Conservation (phyloP, 1,140 invertebrate genomes). For the Apocrypta bakeri region DNA sequence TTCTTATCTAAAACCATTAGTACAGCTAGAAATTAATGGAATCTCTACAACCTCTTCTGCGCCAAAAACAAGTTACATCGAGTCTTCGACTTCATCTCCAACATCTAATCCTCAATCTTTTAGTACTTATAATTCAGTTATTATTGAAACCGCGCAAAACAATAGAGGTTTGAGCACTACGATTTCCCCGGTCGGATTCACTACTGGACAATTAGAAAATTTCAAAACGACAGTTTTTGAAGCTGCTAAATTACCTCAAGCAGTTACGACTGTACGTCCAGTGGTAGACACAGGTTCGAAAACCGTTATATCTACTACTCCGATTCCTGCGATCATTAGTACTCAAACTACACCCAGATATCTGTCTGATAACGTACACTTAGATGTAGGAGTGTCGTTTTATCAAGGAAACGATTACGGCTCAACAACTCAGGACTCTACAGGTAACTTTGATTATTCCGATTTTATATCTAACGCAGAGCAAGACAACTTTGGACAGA, state of each 20-base stretch:
- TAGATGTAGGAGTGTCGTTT: slow-evolving; percentile 64
- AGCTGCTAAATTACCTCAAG: slow-evolving; percentile 56
- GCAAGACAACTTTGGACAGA: slow-evolving; percentile 58
- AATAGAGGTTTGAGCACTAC: slow-evolving; percentile 51
- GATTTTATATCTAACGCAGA: slow-evolving; percentile 50
- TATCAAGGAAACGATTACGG: slow-evolving; percentile 54
- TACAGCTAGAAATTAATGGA: slow-evolving; percentile 52
- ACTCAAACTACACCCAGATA: slow-evolving; percentile 50
- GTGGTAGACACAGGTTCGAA: slow-evolving; percentile 57
- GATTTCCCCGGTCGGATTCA: slow-evolving; percentile 56
- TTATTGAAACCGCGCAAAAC: slow-evolving; percentile 25
- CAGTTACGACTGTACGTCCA: slow-evolving; percentile 58
- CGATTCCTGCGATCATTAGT: slow-evolving; percentile 49
- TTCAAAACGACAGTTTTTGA: slow-evolving; percentile 60
- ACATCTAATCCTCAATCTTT: slow-evolving; percentile 58
- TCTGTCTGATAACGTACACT: slow-evolving; percentile 56
- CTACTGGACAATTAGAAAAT: slow-evolving; percentile 57
- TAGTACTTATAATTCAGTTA: slow-evolving; percentile 54
- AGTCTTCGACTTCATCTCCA: slow-evolving; percentile 58
- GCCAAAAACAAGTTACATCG: slow-evolving; percentile 22
- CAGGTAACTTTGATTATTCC: slow-evolving; percentile 46
- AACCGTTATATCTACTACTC: slow-evolving; percentile 56
- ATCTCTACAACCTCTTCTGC: slow-evolving; percentile 26
- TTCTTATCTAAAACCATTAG: slow-evolving; percentile 58
- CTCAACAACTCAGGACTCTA: too few relatives aligned